Evolutionary conservation across 2,797 vertebrate species (phyloP).

Genomic region (Pygocentrus nattereri): DNA sequence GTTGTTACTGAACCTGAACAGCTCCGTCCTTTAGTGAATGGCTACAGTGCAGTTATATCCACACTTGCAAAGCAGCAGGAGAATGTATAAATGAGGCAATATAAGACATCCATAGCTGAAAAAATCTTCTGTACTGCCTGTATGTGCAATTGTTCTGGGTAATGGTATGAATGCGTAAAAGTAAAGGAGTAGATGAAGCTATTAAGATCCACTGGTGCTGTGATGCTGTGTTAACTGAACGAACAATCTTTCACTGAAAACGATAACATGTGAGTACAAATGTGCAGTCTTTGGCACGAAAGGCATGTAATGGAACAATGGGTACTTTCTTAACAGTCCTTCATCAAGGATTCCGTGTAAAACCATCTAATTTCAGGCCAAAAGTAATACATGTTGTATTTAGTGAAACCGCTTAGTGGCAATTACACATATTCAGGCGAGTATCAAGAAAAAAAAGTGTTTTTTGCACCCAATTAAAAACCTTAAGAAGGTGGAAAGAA

Average conservation of each 20-base stretch:
- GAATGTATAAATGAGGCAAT: no score
- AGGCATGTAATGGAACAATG: constrained; percentile 70
- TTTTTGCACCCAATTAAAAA: neutral
- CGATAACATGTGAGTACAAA: constrained; percentile 73
- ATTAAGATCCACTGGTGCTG: no score
- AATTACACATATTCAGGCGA: neutral
- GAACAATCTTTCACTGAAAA: no score
- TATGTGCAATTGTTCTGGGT: neutral
- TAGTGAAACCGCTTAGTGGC: neutral
- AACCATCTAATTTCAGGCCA: neutral
- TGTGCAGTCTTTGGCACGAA: constrained; percentile 79
- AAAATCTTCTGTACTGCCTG: neutral
- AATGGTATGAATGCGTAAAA: constrained; percentile 12
- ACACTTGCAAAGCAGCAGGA: no score
- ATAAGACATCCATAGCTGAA: neutral
- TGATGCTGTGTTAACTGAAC: no score
- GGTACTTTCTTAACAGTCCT: neutral
- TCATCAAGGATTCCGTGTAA: neutral
- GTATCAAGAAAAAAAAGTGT: neutral
- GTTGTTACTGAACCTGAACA: no score
- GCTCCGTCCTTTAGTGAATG: no score
- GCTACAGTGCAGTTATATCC: no score
- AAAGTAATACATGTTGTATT: neutral
- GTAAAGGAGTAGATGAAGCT: no score
- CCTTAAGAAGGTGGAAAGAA: neutral